Conservation (phyloP, 1,140 invertebrate species). For the Drosophila hydei region DNA sequence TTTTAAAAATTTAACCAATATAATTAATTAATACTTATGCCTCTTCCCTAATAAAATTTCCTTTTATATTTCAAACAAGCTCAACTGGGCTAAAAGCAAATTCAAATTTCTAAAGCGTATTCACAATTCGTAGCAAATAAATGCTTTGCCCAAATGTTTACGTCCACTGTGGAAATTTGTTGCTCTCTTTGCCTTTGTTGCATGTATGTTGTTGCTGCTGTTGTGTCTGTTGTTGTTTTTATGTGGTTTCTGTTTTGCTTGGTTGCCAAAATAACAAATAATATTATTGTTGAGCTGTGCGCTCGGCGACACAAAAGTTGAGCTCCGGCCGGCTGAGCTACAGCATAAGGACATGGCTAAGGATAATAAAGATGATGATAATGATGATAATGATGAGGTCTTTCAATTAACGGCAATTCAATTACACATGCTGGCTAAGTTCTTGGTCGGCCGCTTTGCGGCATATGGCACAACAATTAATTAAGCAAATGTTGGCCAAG, state of each 20-base stretch:
- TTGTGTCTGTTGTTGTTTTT: conserved; percentile 18
- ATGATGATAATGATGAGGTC: conserved; percentile 32
- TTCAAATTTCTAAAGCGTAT: background rate
- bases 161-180: conserved; percentile 16
- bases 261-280: conserved; percentile 56
- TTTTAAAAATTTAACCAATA: no score
- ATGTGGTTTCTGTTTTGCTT: conserved; percentile 65
- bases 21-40: no score
- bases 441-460: conserved; percentile 25
- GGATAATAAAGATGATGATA: background rate
- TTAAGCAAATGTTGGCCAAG: conserved; percentile 52
- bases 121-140: conserved; percentile 2
- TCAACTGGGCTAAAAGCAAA: no score
- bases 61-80: no score
- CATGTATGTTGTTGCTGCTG: conserved; percentile 16
- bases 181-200: conserved; percentile 24
- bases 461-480: conserved; percentile 71
- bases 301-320: conserved; percentile 56
- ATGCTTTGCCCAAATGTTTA: conserved; percentile 6
- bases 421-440: conserved; percentile 53
- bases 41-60: no score
- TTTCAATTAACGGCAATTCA: conserved; percentile 66
- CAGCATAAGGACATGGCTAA: background rate
- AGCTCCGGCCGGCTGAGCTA: conserved; percentile 7
- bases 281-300: conserved; percentile 60